Evolutionary conservation across 2,888 invertebrate genomes (phyloP).

Genomic region (Hemistola chrysoprasaria): DNA sequence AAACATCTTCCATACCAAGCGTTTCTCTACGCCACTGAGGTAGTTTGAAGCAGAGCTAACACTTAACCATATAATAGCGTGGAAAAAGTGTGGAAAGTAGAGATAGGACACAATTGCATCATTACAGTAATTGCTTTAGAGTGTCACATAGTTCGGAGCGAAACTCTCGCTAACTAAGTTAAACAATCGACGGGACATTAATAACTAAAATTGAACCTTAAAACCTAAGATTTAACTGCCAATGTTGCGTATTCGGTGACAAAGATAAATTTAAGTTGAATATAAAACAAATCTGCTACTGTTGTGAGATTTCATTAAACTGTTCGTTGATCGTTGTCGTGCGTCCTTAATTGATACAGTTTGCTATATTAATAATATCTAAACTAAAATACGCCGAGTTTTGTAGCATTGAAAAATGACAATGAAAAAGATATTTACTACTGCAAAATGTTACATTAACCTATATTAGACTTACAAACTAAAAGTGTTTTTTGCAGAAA

Average conservation of each 20-base stretch:
- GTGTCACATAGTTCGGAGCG: conserved; percentile 37
- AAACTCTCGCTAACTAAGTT: conserved; percentile 52
- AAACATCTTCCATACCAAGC: too few species aligned
- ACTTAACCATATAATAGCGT: conserved; percentile 61
- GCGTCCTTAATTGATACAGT: conserved; percentile 8
- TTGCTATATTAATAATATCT: too few species aligned
- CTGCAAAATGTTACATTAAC: too few species aligned
- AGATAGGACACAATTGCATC: conserved; percentile 62
- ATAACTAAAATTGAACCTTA: conserved; percentile 36
- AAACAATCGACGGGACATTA: conserved; percentile 33
- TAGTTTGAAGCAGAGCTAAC: conserved; percentile 35
- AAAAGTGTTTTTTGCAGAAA: too few species aligned
- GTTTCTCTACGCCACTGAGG: too few species aligned
- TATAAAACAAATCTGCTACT: conserved; percentile 40
- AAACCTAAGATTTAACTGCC: conserved; percentile 24
- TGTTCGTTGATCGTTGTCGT: conserved; percentile 22
- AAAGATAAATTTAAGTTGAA: conserved; percentile 45
- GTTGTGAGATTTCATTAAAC: conserved; percentile 48
- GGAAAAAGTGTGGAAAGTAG: conserved; percentile 44
- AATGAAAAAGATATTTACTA: too few species aligned
- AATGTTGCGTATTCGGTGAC: conserved; percentile 29
- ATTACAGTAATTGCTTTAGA: conserved; percentile 59
- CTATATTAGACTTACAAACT: too few species aligned
- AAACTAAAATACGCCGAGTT: too few species aligned
- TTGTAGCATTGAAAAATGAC: too few species aligned